These are phyloP conservation scores for Empidonax alnorum DNA, from an alignment of 2,113 vertebrate species.

Conservation along the genomic window DNA sequence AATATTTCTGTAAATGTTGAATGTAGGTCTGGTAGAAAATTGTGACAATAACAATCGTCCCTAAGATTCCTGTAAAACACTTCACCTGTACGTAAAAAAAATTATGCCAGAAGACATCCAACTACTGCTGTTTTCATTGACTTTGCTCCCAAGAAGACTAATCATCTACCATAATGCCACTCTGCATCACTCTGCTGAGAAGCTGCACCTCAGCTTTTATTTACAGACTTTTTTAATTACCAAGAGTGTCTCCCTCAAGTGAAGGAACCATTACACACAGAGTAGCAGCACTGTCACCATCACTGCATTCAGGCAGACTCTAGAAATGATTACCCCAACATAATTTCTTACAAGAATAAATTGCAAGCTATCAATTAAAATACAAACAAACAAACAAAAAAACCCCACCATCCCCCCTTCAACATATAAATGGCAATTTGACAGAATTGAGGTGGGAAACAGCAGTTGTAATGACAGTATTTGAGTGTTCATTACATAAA, in stretches of 20 bases:
- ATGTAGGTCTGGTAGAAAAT: not conserved
- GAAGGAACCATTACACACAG: not conserved
- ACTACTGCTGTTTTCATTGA: slow-evolving; percentile 23
- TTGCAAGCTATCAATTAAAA: not conserved
- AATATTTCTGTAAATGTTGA: not conserved
- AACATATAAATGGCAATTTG: not conserved
- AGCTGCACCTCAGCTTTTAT: slow-evolving; percentile 34
- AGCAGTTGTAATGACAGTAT: not conserved
- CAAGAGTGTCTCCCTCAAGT: not conserved
- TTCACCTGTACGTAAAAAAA: not conserved
- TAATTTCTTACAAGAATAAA: not conserved
- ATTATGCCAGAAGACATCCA: not conserved
- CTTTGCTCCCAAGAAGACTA: slow-evolving; percentile 20
- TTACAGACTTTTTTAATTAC: slow-evolving; percentile 35
- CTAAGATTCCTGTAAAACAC: not conserved
- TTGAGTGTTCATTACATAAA: not conserved
- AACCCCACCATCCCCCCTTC: not conserved
- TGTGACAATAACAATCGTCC: not conserved
- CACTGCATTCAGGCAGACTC: not conserved
- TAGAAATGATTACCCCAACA: not conserved
- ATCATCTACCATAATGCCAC: not conserved
- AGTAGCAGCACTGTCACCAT: not conserved
- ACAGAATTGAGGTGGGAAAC: not conserved
- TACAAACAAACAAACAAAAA: not conserved
- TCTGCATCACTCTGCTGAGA: not conserved